Evolutionary conservation across 2,888 invertebrate genomes (phyloP).

Genomic region (Achlya flavicornis): DNA sequence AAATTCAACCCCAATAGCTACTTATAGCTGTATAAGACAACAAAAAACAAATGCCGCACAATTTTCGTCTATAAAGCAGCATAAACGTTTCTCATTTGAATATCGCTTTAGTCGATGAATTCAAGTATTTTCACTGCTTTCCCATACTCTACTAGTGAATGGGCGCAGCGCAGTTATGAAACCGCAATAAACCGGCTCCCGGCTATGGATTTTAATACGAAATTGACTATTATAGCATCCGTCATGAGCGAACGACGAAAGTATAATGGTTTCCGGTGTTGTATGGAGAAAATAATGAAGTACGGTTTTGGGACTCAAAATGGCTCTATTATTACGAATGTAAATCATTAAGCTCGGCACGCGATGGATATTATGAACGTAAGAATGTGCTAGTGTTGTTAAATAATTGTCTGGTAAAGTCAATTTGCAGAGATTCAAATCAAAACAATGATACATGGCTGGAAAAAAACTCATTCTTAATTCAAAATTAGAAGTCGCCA

Average conservation of each 20-base stretch:
- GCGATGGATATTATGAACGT: constrained; percentile 9
- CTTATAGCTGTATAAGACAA: neutral
- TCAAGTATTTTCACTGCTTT: constrained; percentile 5
- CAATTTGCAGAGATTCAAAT: too few species aligned
- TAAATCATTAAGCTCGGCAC: constrained; percentile 24
- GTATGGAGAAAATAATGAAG: constrained; percentile 41
- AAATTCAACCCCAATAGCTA: neutral
- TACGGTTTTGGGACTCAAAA: constrained; percentile 30
- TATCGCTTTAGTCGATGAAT: constrained; percentile 7
- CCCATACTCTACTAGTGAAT: constrained; percentile 14
- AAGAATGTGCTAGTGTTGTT: neutral
- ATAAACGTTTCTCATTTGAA: constrained; percentile 11
- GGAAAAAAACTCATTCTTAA: too few species aligned
- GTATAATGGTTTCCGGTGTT: constrained; percentile 46
- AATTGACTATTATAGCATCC: constrained; percentile 32
- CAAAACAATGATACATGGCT: too few species aligned
- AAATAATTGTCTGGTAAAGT: neutral
- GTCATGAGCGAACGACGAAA: constrained; percentile 36
- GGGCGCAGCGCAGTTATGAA: constrained; percentile 6
- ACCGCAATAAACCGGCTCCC: constrained; percentile 12
- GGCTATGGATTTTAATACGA: constrained; percentile 16
- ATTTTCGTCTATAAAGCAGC: constrained; percentile 16
- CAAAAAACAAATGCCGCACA: neutral
- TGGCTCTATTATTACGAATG: constrained; percentile 16
- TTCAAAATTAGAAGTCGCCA: too few species aligned